phyloP scores from a whole-genome alignment of 1,140 invertebrate species.

The Leptinotarsa texana region DNA sequence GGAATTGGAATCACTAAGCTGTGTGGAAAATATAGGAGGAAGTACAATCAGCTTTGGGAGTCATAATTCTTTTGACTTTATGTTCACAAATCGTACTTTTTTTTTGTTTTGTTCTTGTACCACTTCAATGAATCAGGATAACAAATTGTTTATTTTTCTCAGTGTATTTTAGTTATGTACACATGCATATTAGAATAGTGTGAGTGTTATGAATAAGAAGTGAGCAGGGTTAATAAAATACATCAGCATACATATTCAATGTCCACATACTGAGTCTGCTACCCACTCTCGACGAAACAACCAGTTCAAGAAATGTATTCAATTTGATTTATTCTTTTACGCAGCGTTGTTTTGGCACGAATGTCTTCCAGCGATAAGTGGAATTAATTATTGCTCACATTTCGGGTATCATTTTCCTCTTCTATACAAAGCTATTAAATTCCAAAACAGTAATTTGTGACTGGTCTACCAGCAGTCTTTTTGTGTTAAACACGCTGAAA shows the following conservation, averaged over 20 bases:
- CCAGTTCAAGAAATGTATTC: slow-evolving; percentile 19
- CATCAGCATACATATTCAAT: slow-evolving; percentile 24
- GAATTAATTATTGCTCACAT: slow-evolving; percentile 14
- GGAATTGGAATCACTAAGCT: too few relatives aligned
- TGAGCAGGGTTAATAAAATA: slow-evolving; percentile 27
- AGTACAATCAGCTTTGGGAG: too few relatives aligned
- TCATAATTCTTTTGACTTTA: too few relatives aligned
- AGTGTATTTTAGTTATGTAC: background rate
- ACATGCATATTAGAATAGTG: slow-evolving; percentile 10
- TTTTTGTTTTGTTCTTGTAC: too few relatives aligned
- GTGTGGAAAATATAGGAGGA: too few relatives aligned
- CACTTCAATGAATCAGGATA: too few relatives aligned
- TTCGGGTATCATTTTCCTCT: background rate
- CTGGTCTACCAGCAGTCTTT: background rate
- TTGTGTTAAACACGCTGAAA: background rate
- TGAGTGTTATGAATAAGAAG: slow-evolving; percentile 25
- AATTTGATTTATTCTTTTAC: slow-evolving; percentile 15
- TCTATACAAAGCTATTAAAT: background rate
- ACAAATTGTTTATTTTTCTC: too few relatives aligned
- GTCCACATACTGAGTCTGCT: slow-evolving; percentile 11
- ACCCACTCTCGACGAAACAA: slow-evolving; percentile 16
- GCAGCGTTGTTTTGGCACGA: slow-evolving; percentile 20
- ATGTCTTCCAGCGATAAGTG: background rate
- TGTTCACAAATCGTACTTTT: too few relatives aligned
- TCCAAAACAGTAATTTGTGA: background rate